phyloP scores from a whole-genome alignment of 2,888 invertebrate species.

The Drosophila phalerata region DNA sequence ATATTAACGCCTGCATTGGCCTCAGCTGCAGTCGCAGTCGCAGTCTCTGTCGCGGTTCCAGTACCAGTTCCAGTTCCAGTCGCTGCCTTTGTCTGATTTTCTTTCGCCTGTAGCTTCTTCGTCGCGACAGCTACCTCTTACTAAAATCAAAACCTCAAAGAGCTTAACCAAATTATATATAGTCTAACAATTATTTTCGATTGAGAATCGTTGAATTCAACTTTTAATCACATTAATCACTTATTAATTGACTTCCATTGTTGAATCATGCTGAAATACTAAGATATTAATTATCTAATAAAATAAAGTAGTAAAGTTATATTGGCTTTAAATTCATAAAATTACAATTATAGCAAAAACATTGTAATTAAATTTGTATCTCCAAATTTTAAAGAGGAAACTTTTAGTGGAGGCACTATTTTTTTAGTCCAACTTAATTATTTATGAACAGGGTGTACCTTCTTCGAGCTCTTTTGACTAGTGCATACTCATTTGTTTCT shows the following conservation, averaged over 20 bases:
- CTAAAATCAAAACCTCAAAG: background rate
- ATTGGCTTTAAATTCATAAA: no score
- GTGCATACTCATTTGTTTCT: slow-evolving; percentile 21
- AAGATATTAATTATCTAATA: no score
- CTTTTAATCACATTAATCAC: no score
- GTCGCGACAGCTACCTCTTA: slow-evolving; percentile 27
- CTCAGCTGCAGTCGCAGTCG: slow-evolving; percentile 57
- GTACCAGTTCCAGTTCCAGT: slow-evolving; percentile 56
- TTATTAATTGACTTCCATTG: no score
- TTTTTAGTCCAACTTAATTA: no score
- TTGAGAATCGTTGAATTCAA: no score
- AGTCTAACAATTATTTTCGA: background rate
- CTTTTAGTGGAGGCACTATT: no score
- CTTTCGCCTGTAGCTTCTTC: slow-evolving; percentile 27
- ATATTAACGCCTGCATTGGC: slow-evolving; percentile 72
- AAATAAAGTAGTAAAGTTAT: no score
- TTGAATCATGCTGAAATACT: no score
- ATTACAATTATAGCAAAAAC: no score
- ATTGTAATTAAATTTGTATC: no score
- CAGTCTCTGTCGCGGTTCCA: slow-evolving; percentile 60
- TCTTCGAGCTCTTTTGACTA: background rate
- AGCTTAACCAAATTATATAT: background rate
- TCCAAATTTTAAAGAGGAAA: no score
- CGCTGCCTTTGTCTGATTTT: slow-evolving; percentile 59
- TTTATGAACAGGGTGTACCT: background rate